Percentiles rank a stretch among this genome's conserved stretches.
Conservation (phyloP, 2,797 vertebrate species). For the Todus mexicanus region DNA sequence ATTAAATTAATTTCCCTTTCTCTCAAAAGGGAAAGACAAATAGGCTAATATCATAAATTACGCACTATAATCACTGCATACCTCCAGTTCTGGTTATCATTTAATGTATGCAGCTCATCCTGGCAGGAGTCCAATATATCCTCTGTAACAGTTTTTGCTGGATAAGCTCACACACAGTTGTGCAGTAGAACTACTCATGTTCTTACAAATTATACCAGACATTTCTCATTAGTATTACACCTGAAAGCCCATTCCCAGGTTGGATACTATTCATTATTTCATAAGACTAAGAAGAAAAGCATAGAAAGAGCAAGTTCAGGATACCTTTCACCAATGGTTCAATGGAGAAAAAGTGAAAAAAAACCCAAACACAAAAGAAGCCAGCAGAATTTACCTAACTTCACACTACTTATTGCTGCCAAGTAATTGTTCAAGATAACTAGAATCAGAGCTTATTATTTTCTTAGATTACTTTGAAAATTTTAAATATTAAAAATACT, state of each 20-base stretch:
- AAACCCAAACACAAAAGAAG: too few relatives aligned
- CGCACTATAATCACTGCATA: neutral
- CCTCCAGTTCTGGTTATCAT: neutral
- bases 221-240: slow-evolving; percentile 19
- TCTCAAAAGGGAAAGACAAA: neutral
- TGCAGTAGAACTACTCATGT: neutral
- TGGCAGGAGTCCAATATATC: neutral
- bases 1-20: neutral
- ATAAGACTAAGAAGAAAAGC: neutral
- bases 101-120: neutral
- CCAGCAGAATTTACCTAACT: neutral
- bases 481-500: neutral
- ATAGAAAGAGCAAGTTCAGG: neutral
- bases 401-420: neutral
- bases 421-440: neutral
- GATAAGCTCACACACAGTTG: neutral
- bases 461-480: neutral
- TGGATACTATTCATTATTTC: neutral
- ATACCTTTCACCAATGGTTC: neutral
- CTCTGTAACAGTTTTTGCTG: slow-evolving; percentile 5
- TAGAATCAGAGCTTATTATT: neutral
- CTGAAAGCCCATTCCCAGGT: neutral
- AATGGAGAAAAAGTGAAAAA: neutral
- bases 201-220: slow-evolving; percentile 27
- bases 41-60: neutral